Evolutionary conservation across 2,797 vertebrate genomes (phyloP), one percentile per base, ranked within the genome.

Genomic region (Fringilla coelebs): DNA sequence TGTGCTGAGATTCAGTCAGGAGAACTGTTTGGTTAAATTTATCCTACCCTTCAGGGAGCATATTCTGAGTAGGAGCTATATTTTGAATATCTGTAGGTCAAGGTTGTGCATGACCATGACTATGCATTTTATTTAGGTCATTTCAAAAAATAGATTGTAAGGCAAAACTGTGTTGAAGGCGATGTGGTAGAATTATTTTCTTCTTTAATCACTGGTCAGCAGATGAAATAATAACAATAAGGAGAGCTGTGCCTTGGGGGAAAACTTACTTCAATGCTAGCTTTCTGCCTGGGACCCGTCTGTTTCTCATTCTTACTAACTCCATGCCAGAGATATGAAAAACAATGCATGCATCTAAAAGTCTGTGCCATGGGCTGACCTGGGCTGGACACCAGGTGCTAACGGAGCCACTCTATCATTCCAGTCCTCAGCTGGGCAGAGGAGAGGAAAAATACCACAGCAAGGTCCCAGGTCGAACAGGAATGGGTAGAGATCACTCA

Each of bases 61-160:
- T 65, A 76, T 92, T 91, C 91, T 51, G 58, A 80, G 24, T 73
- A 73, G 38, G 34, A 90, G 62, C 36, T 90, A 21, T 40, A 71
- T 89, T 95, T 94, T 83, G 21, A 77, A 51, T 80, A 63, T 51
- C 65, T 88, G 54, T 48, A 57, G 61, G 75, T 80, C 49, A 71
- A 87, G 65, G 57, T 77, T 73, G 68, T 66, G 31, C 36, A 48
- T 60, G 62, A 83, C 51, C 51, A 86, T 85, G 58, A 75, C 61
- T 83, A 34, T 46, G 31, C n/a, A 77, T 86, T 91, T 93, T 88
- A 88, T 91, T 85, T 74, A 92, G 63, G 68, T 19, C 45, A 72
- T 75, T 93, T 68, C 14, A 84, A 75, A 83, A 83, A 89, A 70
- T 13, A 5, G 8, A 66, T 61, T 46, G 13, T 10, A 58, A 87